Conservation (phyloP, 2,113 vertebrate species). For the Diphyllodes magnificus region DNA sequence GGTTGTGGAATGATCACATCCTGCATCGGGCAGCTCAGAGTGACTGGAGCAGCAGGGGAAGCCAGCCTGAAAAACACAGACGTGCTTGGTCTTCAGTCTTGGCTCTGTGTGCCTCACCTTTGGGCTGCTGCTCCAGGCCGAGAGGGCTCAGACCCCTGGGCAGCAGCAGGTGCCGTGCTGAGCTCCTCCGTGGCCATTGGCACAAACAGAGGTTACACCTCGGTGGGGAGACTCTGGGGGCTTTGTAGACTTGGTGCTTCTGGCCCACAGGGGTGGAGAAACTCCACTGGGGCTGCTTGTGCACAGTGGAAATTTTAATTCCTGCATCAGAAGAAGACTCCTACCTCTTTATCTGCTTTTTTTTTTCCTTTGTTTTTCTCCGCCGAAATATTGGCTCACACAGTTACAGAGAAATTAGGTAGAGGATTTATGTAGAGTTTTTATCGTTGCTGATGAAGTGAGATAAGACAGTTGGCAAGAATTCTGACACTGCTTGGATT, state of each 20-base stretch:
- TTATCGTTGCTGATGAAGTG: constrained; percentile 29
- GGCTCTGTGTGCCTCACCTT: background rate
- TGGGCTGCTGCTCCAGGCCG: background rate
- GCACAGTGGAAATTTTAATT: background rate
- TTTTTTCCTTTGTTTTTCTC: background rate
- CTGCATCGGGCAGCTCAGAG: rapidly evolving
- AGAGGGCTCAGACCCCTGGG: background rate
- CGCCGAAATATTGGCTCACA: background rate
- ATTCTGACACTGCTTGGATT: constrained; percentile 32
- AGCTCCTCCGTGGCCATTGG: background rate
- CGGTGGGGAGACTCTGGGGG: too few species aligned
- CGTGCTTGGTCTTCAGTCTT: background rate
- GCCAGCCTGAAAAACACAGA: rapidly evolving
- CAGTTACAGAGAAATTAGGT: background rate
- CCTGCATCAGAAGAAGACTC: background rate
- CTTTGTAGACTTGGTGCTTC: background rate
- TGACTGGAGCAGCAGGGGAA: background rate
- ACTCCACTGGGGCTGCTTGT: background rate
- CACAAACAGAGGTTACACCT: background rate
- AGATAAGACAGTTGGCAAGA: constrained; percentile 34
- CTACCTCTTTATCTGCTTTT: background rate
- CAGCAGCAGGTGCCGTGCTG: background rate
- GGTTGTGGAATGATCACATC: background rate
- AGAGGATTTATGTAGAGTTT: background rate
- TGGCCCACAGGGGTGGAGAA: background rate